phyloP scores from a whole-genome alignment of 2,888 invertebrate species.

The Rotaria sp. region DNA sequence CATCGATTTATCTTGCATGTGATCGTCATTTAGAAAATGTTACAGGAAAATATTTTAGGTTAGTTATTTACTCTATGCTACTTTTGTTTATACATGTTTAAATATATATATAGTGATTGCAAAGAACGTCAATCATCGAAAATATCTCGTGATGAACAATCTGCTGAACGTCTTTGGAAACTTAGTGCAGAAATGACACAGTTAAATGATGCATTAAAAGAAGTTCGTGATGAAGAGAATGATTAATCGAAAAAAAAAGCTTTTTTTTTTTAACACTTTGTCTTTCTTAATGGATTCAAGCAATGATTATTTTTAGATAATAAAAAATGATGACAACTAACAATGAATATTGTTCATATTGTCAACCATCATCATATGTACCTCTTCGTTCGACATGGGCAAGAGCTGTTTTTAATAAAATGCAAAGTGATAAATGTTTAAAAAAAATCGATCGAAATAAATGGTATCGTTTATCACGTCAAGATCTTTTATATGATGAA shows the following conservation, averaged over 20 bases:
- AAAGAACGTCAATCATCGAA: neutral
- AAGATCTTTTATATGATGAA: constrained; percentile 2
- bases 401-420: constrained; percentile 27
- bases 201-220: constrained; percentile 11
- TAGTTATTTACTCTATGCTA: neutral
- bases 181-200: constrained; percentile 36
- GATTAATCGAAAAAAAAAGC: neutral
- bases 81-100: neutral
- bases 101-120: constrained; percentile 27
- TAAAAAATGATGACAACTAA: neutral
- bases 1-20: constrained; percentile 32
- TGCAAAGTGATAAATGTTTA: constrained; percentile 38
- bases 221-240: neutral
- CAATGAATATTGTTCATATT: neutral
- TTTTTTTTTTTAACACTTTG: neutral
- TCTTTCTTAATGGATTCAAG: neutral
- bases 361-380: constrained; percentile 21
- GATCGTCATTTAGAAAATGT: constrained; percentile 10
- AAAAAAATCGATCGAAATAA: constrained; percentile 34
- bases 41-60: constrained; percentile 35
- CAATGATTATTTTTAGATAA: neutral
- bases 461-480: constrained; percentile 31
- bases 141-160: constrained; percentile 5
- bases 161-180: constrained; percentile 33
- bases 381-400: constrained; percentile 31